phyloP scores from a whole-genome alignment of 92 coral and sea anemone genomes.

The Blastomussa wellsi region DNA sequence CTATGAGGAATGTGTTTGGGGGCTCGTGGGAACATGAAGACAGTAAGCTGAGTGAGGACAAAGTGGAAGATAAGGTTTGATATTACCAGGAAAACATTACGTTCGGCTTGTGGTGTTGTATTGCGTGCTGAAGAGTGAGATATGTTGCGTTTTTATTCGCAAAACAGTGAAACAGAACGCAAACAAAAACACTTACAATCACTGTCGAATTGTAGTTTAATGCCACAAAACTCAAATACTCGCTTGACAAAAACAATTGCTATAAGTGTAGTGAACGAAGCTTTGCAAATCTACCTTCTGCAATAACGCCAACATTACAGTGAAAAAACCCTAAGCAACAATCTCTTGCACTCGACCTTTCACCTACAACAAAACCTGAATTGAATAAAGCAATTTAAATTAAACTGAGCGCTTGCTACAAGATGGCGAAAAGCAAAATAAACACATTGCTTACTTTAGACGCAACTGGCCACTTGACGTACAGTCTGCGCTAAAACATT shows the following conservation, averaged over 20 bases:
- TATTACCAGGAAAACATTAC: too few species aligned
- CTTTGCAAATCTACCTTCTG: background rate
- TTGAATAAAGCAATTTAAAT: background rate
- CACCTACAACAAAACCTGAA: background rate
- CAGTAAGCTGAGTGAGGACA: background rate
- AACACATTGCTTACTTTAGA: background rate
- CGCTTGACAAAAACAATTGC: background rate
- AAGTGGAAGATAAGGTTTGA: background rate
- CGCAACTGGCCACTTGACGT: background rate
- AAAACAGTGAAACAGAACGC: background rate
- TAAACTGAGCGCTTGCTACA: background rate
- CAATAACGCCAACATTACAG: background rate
- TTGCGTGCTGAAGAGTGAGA: background rate
- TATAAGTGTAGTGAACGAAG: background rate
- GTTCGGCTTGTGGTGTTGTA: background rate
- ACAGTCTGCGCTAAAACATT: background rate
- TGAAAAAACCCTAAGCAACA: background rate
- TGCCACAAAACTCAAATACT: background rate
- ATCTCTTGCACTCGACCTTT: constrained; percentile 23
- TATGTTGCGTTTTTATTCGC: background rate
- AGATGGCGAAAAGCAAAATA: background rate
- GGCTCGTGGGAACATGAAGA: background rate
- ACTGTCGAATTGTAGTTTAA: background rate
- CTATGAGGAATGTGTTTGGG: background rate
- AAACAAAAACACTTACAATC: background rate